A percentile compares a stretch with the other conserved stretches of the same genome.
Evolutionary conservation across 1,140 invertebrate genomes (phyloP).

Genomic region (Caligus rogercresseyi): DNA sequence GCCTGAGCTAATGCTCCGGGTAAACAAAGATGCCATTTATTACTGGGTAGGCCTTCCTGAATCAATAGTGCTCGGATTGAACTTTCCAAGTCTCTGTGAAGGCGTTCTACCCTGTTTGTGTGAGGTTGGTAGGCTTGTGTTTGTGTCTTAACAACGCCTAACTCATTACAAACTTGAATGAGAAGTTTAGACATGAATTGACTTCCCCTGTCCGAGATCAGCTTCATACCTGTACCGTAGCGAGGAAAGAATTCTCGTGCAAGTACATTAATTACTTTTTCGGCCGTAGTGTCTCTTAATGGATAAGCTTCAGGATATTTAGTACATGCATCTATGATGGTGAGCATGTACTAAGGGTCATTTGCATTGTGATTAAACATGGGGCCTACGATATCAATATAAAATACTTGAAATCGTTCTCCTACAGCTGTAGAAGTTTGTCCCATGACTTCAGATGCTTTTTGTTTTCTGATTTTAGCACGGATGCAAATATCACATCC

Average conservation of each 20-base stretch:
- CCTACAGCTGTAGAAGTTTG: no score
- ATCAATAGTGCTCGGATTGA: not conserved
- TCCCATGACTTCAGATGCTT: no score
- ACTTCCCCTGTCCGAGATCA: no score
- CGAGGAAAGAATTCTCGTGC: not conserved
- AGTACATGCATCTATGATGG: not conserved
- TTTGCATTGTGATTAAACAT: not conserved
- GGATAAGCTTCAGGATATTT: not conserved
- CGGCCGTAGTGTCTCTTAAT: not conserved
- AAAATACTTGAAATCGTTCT: no score
- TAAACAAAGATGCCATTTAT: not conserved
- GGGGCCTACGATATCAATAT: not conserved
- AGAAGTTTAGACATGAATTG: not conserved
- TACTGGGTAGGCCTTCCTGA: not conserved
- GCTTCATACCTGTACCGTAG: no score
- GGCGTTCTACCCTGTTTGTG: not conserved
- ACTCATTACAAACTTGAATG: not conserved
- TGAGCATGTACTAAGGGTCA: not conserved
- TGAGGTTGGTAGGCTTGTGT: not conserved
- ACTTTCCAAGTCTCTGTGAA: not conserved
- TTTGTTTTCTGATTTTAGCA: no score
- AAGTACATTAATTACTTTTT: not conserved
- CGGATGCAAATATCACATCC: not conserved
- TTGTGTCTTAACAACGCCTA: not conserved
- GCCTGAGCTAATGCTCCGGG: not conserved